A percentile compares a stretch with the other conserved stretches of the same genome.
Evolutionary conservation across 2,888 invertebrate species (phyloP).

Genomic region (Drosophila pullipes): DNA sequence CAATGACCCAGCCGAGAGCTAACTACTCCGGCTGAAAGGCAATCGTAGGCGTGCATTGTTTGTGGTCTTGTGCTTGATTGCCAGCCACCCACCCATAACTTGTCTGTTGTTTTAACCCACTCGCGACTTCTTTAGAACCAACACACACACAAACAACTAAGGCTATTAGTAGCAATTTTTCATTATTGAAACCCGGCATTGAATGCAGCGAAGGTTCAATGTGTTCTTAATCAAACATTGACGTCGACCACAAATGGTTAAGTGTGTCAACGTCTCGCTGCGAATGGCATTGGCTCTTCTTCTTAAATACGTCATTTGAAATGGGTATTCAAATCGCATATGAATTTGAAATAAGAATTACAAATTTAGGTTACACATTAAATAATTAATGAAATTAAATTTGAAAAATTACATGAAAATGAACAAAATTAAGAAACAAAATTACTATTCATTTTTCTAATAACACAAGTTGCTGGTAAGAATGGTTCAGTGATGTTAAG

Average conservation of each 20-base stretch:
- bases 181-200: conserved; percentile 44
- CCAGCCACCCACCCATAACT: conserved; percentile 3
- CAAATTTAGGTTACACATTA: background rate
- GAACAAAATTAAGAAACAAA: background rate
- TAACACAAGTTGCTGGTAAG: background rate
- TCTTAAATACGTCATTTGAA: background rate
- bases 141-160: conserved; percentile 24
- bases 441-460: background rate
- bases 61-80: conserved; percentile 25
- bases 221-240: conserved; percentile 62
- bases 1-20: conserved; percentile 34
- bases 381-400: background rate
- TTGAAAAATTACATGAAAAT: background rate
- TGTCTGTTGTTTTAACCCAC: conserved; percentile 43
- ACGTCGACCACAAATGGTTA: conserved; percentile 32
- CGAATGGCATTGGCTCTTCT: background rate
- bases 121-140: conserved; percentile 28
- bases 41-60: conserved; percentile 46
- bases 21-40: conserved; percentile 55
- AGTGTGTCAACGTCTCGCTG: conserved; percentile 42
- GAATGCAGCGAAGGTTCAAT: background rate
- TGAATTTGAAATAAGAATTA: background rate
- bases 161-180: conserved; percentile 55
- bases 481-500: background rate
- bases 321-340: background rate